Percentiles rank a stretch among this genome's conserved stretches.
These are phyloP conservation scores for Byasa hedistus DNA, from an alignment of 2,888 invertebrate species.

Conservation along the genomic window DNA sequence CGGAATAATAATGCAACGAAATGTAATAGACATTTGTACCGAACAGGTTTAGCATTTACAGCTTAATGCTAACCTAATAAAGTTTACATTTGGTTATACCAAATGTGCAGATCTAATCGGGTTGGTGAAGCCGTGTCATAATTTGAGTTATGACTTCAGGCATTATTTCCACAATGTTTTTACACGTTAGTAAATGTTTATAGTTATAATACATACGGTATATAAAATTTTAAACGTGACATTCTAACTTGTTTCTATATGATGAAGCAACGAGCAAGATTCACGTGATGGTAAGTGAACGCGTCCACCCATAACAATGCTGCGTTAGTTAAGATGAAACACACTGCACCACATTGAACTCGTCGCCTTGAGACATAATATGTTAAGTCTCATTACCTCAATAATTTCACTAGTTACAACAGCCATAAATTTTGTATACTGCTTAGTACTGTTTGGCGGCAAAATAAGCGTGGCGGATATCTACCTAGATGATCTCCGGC, in stretches of 20 bases:
- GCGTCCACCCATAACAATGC: no score
- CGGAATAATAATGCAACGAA: constrained; percentile 15
- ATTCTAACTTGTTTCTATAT: neutral
- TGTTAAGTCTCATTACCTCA: no score
- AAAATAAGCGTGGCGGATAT: no score
- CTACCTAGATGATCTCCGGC: no score
- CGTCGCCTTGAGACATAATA: no score
- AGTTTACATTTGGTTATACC: constrained; percentile 2
- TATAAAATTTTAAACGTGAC: neutral
- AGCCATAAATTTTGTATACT: no score
- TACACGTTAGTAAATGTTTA: constrained; percentile 18
- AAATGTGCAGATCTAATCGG: neutral
- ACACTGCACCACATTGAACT: no score
- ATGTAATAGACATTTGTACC: constrained; percentile 5
- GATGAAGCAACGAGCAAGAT: no score
- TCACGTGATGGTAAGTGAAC: no score
- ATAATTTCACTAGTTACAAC: no score
- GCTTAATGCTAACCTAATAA: neutral
- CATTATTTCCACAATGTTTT: constrained; percentile 25
- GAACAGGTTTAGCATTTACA: neutral
- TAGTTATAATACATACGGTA: neutral
- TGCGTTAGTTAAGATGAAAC: no score
- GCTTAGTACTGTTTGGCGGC: no score
- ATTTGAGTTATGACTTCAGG: constrained; percentile 17
- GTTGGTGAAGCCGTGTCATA: neutral